Percentiles rank a stretch among this genome's conserved stretches.
Conservation (phyloP, 2,797 vertebrate genomes). For the Hapalemur alaotrensis region DNA sequence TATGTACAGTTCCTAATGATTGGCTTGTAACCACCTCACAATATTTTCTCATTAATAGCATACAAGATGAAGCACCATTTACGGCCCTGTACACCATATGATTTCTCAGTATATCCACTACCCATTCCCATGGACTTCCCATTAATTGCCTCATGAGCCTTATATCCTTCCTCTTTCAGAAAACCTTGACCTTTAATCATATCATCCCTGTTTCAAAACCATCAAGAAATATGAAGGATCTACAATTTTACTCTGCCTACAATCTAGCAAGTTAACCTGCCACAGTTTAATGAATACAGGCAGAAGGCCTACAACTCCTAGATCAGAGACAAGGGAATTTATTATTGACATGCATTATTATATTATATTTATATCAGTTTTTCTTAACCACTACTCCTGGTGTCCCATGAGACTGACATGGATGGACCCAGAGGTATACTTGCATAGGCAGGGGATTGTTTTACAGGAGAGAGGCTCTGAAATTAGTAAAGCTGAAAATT, state of each 20-base stretch:
- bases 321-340: neutral
- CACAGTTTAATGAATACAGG: neutral
- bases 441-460: neutral
- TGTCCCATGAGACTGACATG: too few relatives aligned
- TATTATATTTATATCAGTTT: too few relatives aligned
- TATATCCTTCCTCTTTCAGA: neutral
- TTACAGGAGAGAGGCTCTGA: neutral
- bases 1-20: neutral
- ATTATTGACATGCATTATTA: neutral
- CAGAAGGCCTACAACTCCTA: neutral
- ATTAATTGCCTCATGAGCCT: neutral
- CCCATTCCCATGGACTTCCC: neutral
- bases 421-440: neutral
- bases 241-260: neutral
- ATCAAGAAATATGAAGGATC: neutral
- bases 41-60: neutral
- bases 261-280: neutral
- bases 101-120: neutral
- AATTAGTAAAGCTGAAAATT: neutral
- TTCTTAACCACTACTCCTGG: fast-evolving
- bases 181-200: neutral
- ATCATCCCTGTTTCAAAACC: neutral
- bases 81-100: neutral
- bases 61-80: neutral
- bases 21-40: neutral